Base-by-base conservation (phyloP, 2,888 invertebrate genomes). In the Geophilus truncorum region DNA sequence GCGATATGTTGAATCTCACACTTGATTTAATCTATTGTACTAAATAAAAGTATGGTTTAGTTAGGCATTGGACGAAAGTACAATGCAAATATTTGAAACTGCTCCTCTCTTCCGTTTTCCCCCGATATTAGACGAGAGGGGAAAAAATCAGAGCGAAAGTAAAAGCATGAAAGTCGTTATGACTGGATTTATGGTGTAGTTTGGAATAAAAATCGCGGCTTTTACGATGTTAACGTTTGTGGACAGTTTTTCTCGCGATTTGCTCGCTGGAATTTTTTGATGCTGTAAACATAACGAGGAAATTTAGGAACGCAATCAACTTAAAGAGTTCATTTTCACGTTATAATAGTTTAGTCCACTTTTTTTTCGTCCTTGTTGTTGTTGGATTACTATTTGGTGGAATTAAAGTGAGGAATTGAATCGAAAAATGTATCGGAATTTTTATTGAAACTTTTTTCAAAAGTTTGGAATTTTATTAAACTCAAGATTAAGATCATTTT, bases 191-290 rank as follows among this genome's bases (percentile, higher is more conserved):
- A 62, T 62, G 57, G 21, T 62, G 57, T 62, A 62, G 57, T 62
- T 62, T 62, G 57, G 57, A 62, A 62, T 62, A 62, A 62, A 62
- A 62, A 62, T 62, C 23, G 57, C 57, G 57, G 57, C 6, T 62
- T 62, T 62, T 62, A 62, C 57, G 57, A 62, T 62, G 57, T 62
- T 62, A 62, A 62, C 57, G 57, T 62, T 62, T 62, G 57, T 62
- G 57, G 57, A 62, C 57, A 62, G 57, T 62, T 62, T 62, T 62
- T 62, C 57, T 62, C 57, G 21, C 57, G 57, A 62, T 62, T 62
- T 62, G 57, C 57, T 62, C 57, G 57, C 57, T 62, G 6, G 57
- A 18, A 21, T 21, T 62, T 62, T 62, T 62, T 18, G n/a, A 62
- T 23, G 57, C 23, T 62, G 18, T 57, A 62, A 62, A 62, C 57